A percentile compares a stretch with the other conserved stretches of the same genome.
Conservation (phyloP, 2,888 invertebrate species). For the Tridacna gigas region DNA sequence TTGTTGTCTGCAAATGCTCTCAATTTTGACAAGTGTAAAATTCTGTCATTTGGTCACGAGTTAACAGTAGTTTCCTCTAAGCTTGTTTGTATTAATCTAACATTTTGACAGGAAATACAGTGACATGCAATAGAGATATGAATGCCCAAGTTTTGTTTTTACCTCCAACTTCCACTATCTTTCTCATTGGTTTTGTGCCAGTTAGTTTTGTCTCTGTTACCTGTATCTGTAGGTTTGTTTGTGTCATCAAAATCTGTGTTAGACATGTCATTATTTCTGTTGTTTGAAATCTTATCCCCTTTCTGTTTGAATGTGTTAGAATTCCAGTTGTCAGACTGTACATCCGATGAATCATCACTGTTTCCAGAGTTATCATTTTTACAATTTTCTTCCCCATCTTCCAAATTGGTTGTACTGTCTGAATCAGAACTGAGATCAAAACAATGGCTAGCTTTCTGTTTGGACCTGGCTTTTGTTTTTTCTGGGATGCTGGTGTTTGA, state of each 20-base stretch:
- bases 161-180: neutral
- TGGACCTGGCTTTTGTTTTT: conserved; percentile 5
- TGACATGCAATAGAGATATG: no score
- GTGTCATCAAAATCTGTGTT: neutral
- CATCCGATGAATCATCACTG: neutral
- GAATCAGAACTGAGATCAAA: conserved; percentile 24
- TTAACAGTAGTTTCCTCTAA: no score
- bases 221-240: neutral
- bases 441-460: conserved; percentile 15
- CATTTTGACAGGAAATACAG: no score
- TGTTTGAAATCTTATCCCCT: neutral
- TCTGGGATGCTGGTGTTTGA: neutral
- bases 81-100: no score
- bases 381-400: neutral
- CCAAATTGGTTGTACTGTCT: neutral
- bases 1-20: no score
- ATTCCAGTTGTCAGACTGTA: neutral
- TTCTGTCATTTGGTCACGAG: no score
- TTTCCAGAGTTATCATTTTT: neutral
- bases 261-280: neutral
- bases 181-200: neutral
- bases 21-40: no score
- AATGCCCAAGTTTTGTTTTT: neutral
- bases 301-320: neutral
- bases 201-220: neutral